These are phyloP conservation scores for Eristalinus aeneus DNA, from an alignment of 2,888 invertebrate genomes.

Conservation along the genomic window DNA sequence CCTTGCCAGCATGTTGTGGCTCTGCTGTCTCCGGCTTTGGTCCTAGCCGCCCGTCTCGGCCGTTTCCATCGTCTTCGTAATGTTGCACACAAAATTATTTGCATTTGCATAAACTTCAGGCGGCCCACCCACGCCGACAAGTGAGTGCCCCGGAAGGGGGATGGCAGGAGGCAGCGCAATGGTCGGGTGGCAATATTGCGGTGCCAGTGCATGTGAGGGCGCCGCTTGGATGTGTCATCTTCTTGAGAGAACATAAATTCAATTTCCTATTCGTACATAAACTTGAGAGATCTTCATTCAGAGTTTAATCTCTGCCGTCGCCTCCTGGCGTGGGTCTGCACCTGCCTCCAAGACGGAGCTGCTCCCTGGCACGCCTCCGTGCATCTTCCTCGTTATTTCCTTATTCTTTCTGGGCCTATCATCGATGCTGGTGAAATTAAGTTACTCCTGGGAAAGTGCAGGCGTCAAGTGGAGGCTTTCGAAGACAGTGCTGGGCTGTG, in stretches of 20 bases:
- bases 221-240: conserved; percentile 64
- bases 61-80: conserved; percentile 66
- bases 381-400: conserved; percentile 12
- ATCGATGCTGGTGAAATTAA: conserved; percentile 34
- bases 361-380: conserved; percentile 57
- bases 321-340: conserved; percentile 56
- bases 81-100: conserved; percentile 69
- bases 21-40: conserved; percentile 1
- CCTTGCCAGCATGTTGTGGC: conserved; percentile 33
- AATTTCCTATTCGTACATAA: conserved; percentile 68
- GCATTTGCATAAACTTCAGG: conserved; percentile 66
- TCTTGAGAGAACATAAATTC: conserved; percentile 71
- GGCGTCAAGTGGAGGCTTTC: conserved; percentile 49
- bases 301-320: conserved; percentile 62
- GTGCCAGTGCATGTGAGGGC: conserved; percentile 36
- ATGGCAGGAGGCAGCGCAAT: background rate
- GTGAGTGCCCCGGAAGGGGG: conserved; percentile 3
- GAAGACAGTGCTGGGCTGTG: conserved; percentile 27
- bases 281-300: conserved; percentile 70
- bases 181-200: conserved; percentile 4
- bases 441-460: conserved; percentile 59
- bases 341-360: conserved; percentile 44
- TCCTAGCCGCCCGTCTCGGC: conserved; percentile 46
- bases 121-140: conserved; percentile 38
- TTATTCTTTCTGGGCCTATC: conserved; percentile 8